Evolutionary conservation across 92 coral and sea anemone genomes (phyloP).

Genomic region (Heteractis magnifica): DNA sequence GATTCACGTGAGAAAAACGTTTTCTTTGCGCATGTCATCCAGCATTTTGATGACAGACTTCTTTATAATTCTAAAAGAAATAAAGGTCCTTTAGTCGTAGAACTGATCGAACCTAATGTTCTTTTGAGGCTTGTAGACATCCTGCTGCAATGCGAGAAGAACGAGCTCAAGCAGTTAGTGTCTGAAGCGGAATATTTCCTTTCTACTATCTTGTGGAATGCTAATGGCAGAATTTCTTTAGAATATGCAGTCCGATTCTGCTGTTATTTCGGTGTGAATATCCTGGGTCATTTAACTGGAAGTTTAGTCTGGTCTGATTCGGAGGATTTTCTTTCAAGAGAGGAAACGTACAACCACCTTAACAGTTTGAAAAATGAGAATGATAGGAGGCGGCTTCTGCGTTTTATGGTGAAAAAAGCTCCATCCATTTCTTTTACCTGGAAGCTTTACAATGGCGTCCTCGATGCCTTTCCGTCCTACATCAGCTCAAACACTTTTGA

Average conservation of each 20-base stretch:
- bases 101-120: background rate
- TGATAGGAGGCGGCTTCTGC: background rate
- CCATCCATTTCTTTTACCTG: conserved; percentile 40
- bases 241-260: too few relatives aligned
- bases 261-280: background rate
- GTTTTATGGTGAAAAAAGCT: conserved; percentile 13
- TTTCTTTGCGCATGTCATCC: conserved; percentile 22
- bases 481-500: background rate
- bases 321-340: conserved; percentile 1
- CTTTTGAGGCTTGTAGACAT: background rate
- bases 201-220: too few relatives aligned
- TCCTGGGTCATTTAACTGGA: background rate
- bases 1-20: background rate
- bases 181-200: too few relatives aligned
- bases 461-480: conserved; percentile 1
- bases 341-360: background rate
- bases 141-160: background rate
- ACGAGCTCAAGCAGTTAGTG: too few relatives aligned
- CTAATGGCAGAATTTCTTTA: too few relatives aligned
- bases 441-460: conserved; percentile 28
- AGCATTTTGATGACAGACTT: conserved; percentile 16
- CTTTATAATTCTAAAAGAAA: background rate
- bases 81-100: background rate
- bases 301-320: background rate
- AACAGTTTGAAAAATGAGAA: background rate